A percentile compares a stretch with the other conserved stretches of the same genome.
Evolutionary conservation across 2,797 vertebrate genomes (phyloP).

Genomic region (Selene dorsalis): DNA sequence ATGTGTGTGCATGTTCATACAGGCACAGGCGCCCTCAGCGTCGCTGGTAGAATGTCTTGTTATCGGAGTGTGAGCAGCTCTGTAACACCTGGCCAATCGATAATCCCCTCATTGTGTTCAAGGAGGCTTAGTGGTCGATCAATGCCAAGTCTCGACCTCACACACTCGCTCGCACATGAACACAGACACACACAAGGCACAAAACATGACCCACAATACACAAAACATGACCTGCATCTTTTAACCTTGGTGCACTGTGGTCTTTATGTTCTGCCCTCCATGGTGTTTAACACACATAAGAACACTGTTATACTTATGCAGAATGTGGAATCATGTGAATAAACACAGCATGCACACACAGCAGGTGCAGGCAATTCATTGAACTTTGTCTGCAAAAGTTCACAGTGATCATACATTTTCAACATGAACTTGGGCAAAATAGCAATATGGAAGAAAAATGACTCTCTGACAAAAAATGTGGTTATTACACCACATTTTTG

Average conservation of each 20-base stretch:
- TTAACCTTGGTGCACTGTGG: conserved; percentile 45
- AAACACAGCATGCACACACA: not conserved
- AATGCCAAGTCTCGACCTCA: conserved; percentile 53
- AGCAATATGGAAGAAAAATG: no score
- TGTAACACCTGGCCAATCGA: conserved; percentile 78
- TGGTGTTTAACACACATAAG: conserved; percentile 7
- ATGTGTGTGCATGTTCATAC: conserved; percentile 27
- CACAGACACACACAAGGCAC: conserved; percentile 21
- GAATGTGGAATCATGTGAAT: not conserved
- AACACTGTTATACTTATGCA: not conserved
- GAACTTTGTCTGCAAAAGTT: not conserved
- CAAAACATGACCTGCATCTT: conserved; percentile 51
- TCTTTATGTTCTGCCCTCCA: conserved; percentile 45
- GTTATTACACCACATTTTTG: no score
- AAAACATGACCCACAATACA: conserved; percentile 47
- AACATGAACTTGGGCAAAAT: no score
- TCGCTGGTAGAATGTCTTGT: conserved; percentile 67
- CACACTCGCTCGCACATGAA: conserved; percentile 14
- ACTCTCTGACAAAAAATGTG: no score
- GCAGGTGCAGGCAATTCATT: not conserved
- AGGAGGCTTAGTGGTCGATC: conserved; percentile 80
- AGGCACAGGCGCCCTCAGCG: conserved; percentile 26
- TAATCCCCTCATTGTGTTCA: conserved; percentile 80
- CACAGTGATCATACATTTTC: not conserved
- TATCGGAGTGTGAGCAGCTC: conserved; percentile 81